Evolutionary conservation across 2,797 vertebrate species (phyloP).

Genomic region (Coracias cyanogaster): DNA sequence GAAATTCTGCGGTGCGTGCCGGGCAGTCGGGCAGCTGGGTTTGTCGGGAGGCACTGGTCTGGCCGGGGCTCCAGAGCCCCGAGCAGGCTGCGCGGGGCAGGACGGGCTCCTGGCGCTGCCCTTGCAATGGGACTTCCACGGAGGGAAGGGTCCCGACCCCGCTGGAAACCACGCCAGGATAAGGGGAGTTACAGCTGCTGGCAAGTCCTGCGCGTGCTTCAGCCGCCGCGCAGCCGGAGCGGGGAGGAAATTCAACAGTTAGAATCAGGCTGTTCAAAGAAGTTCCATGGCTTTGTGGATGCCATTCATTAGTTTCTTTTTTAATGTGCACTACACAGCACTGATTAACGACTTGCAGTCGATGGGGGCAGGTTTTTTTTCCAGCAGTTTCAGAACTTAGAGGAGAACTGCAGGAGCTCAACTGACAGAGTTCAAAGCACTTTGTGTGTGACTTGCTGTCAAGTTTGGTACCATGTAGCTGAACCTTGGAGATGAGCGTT

Average conservation of each 20-base stretch:
- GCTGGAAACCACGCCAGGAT: background rate
- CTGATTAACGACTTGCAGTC: slow-evolving; percentile 43
- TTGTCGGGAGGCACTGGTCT: background rate
- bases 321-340: slow-evolving; percentile 31
- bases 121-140: background rate
- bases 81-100: accelerated
- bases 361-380: background rate
- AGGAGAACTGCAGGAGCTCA: slow-evolving; percentile 1
- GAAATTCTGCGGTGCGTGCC: background rate
- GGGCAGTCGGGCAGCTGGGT: background rate
- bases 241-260: slow-evolving; percentile 57
- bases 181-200: background rate
- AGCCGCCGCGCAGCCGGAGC: background rate
- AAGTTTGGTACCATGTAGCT: background rate
- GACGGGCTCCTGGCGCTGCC: accelerated
- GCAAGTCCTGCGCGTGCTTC: background rate
- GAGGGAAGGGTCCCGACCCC: background rate
- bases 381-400: slow-evolving; percentile 16
- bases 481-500: background rate
- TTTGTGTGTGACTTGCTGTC: background rate
- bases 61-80: background rate
- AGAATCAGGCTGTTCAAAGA: slow-evolving; percentile 28
- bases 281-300: slow-evolving; percentile 29
- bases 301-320: slow-evolving; percentile 53
- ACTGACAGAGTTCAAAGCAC: background rate